Conservation (phyloP, 2,113 vertebrate genomes). For the Sprattus sprattus region DNA sequence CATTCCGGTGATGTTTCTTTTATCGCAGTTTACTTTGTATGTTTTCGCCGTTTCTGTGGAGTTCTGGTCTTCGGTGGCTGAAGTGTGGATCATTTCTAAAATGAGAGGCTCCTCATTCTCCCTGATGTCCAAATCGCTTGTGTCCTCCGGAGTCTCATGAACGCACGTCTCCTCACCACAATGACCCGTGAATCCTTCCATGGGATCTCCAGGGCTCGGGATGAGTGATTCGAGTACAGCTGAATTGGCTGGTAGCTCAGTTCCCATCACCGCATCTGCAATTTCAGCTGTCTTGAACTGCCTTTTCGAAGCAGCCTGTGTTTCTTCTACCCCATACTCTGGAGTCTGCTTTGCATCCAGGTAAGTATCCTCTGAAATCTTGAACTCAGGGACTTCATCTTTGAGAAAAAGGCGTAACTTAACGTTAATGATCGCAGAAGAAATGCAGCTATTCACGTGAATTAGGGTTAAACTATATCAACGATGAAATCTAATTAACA, state of each 20-base stretch:
- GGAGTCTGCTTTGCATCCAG: conserved; percentile 56
- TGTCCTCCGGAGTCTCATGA: conserved; percentile 31
- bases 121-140: conserved; percentile 28
- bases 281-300: conserved; percentile 79
- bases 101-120: conserved; percentile 57
- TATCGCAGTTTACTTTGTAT: conserved; percentile 89
- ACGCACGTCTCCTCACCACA: conserved; percentile 66
- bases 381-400: conserved; percentile 42
- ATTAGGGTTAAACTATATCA: background rate
- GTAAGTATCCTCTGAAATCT: conserved; percentile 45
- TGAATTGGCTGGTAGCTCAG: conserved; percentile 59
- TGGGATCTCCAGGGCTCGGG: conserved; percentile 68
- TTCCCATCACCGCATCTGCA: conserved; percentile 77
- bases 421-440: background rate
- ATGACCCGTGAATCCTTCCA: conserved; percentile 40
- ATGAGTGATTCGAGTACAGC: conserved; percentile 75
- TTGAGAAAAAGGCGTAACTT: conserved; percentile 13
- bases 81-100: conserved; percentile 61
- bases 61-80: conserved; percentile 70
- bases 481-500: background rate
- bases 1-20: conserved; percentile 77
- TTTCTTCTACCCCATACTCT: conserved; percentile 58
- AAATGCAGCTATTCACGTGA: background rate
- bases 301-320: conserved; percentile 50
- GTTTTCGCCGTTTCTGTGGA: conserved; percentile 77